A percentile compares a stretch with the other conserved stretches of the same genome.
phyloP scores from a whole-genome alignment of 2,113 vertebrate genomes.

The Sula dactylatra region DNA sequence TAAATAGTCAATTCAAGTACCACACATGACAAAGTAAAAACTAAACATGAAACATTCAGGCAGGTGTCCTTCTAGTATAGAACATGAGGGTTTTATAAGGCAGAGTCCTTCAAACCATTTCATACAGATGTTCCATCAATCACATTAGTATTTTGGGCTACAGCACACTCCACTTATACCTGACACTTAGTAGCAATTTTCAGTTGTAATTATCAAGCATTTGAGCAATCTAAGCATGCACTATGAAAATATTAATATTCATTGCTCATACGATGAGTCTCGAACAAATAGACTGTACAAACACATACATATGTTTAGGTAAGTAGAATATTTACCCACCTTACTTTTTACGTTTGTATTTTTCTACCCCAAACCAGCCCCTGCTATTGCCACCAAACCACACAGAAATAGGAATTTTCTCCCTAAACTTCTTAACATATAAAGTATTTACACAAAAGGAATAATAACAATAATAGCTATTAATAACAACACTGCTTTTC shows the following conservation, averaged over 20 bases:
- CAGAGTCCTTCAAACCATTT: not conserved
- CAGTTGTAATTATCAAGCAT: not conserved
- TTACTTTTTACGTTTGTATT: not conserved
- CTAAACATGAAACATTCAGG: not conserved
- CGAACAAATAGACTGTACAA: not conserved
- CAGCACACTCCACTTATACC: not conserved
- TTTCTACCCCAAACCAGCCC: not conserved
- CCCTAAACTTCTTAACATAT: not conserved
- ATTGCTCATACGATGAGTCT: not conserved
- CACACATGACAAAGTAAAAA: not conserved
- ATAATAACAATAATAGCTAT: not conserved
- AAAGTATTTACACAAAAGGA: not conserved
- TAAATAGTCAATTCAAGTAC: not conserved
- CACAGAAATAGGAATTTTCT: not conserved
- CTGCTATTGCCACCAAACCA: not conserved
- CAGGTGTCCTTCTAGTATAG: not conserved
- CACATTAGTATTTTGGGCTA: not conserved
- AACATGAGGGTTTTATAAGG: not conserved
- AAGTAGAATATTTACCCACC: not conserved
- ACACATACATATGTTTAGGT: not conserved
- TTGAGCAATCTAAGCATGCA: not conserved
- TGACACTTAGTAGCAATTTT: not conserved
- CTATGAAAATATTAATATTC: not conserved
- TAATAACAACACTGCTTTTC: not conserved
- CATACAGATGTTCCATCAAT: not conserved